phyloP scores from a whole-genome alignment of 2,888 invertebrate species.

The Rotaria socialis region DNA sequence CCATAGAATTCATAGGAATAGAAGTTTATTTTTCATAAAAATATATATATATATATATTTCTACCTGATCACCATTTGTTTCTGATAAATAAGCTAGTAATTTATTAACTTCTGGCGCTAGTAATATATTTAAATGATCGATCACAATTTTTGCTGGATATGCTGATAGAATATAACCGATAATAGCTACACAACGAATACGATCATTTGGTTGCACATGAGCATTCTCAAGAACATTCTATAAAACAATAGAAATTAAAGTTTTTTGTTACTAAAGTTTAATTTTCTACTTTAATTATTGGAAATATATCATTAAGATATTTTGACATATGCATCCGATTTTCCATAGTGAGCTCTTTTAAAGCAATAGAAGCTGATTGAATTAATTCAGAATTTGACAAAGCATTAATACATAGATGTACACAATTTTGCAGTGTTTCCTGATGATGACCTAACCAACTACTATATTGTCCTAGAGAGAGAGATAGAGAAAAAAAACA shows the following conservation, averaged over 20 bases:
- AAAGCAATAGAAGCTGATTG: conserved; percentile 78
- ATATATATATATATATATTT: too few relatives aligned
- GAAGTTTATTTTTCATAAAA: too few relatives aligned
- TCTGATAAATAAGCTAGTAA: conserved; percentile 13
- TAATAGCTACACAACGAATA: conserved; percentile 35
- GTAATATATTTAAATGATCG: conserved; percentile 32
- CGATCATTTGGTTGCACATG: conserved; percentile 16
- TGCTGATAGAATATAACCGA: conserved; percentile 31
- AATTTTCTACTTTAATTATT: conserved; percentile 9
- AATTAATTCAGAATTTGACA: conserved; percentile 68
- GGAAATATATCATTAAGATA: conserved; percentile 32
- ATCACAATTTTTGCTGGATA: conserved; percentile 29
- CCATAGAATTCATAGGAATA: too few relatives aligned
- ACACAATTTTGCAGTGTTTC: conserved; percentile 68
- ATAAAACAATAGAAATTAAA: neutral
- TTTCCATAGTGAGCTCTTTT: conserved; percentile 79
- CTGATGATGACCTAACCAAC: conserved; percentile 75
- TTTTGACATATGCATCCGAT: conserved; percentile 67
- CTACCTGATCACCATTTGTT: neutral
- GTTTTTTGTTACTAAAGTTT: neutral
- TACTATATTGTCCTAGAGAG: conserved; percentile 72
- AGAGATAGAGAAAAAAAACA: neutral
- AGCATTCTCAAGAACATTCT: conserved; percentile 25
- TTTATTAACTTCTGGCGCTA: conserved; percentile 30
- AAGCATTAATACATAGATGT: conserved; percentile 68